Evolutionary conservation across 2,113 vertebrate genomes (phyloP).

Genomic region (Prolemur simus): DNA sequence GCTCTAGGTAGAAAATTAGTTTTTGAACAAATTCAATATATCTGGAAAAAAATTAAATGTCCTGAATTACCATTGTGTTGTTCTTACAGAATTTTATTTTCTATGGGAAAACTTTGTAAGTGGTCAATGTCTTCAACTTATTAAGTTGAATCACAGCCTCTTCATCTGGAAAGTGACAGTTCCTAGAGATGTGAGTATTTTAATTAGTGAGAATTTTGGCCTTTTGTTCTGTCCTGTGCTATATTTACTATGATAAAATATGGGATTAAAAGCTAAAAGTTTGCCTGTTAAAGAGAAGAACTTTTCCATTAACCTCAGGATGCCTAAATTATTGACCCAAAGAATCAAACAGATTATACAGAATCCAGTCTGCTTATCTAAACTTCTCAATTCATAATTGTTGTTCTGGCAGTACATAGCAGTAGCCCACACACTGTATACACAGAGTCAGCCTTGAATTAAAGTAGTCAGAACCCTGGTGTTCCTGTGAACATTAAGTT

Average conservation of each 20-base stretch:
- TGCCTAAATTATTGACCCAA: not conserved
- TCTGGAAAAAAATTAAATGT: not conserved
- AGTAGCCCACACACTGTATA: not conserved
- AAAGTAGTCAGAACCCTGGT: not conserved
- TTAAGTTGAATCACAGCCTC: not conserved
- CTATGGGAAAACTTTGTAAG: not conserved
- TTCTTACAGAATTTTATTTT: not conserved
- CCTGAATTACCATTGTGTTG: not conserved
- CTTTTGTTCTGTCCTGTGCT: not conserved
- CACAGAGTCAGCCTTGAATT: not conserved
- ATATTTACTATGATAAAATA: not conserved
- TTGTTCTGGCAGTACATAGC: not conserved
- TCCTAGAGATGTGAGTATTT: not conserved
- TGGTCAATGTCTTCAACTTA: not conserved
- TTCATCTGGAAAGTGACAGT: not conserved
- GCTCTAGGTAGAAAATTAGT: slow-evolving; percentile 38
- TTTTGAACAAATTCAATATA: slow-evolving; percentile 59
- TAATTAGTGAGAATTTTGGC: not conserved
- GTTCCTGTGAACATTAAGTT: not conserved
- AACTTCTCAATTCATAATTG: not conserved
- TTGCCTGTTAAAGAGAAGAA: not conserved
- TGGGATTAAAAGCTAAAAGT: not conserved
- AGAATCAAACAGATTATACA: not conserved
- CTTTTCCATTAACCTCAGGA: not conserved
- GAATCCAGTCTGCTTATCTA: not conserved